These are phyloP conservation scores for Trichacis sp. DNA, from an alignment of 2,888 invertebrate genomes.

Conservation along the genomic window DNA sequence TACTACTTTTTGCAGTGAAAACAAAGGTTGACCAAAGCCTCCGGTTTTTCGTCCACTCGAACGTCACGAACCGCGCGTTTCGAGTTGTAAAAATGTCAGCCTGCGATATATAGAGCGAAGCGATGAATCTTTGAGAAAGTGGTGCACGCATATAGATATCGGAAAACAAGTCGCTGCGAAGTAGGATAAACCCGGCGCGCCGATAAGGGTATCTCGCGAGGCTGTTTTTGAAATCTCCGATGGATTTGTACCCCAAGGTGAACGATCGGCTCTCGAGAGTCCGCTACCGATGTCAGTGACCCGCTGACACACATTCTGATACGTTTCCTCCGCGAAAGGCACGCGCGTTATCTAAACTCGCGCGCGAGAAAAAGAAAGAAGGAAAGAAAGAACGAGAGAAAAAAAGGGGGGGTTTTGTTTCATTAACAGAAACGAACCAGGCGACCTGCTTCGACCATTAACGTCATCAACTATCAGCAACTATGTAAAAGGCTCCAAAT, in stretches of 20 bases:
- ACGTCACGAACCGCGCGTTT: neutral
- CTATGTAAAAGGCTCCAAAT: too few species aligned
- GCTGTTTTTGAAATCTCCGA: conserved; percentile 32
- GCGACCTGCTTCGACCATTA: too few species aligned
- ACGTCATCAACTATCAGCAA: too few species aligned
- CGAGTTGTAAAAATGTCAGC: neutral
- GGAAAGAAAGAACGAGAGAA: conserved; percentile 13
- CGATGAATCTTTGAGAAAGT: neutral
- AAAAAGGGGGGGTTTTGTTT: conserved; percentile 21
- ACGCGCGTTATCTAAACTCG: conserved; percentile 24
- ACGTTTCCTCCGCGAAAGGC: conserved; percentile 30
- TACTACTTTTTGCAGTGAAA: too few species aligned
- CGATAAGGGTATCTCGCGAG: conserved; percentile 36
- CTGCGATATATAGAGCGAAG: neutral
- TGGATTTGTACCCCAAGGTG: conserved; percentile 37
- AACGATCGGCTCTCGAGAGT: conserved; percentile 43
- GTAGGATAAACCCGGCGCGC: conserved; percentile 19
- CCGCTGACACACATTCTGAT: conserved; percentile 53
- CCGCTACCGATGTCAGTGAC: conserved; percentile 50
- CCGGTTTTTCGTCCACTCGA: too few species aligned
- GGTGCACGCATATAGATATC: neutral
- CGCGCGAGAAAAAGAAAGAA: conserved; percentile 11
- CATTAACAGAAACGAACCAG: conserved; percentile 14
- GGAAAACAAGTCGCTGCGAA: conserved; percentile 10
- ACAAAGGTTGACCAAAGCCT: too few species aligned